phyloP scores from a whole-genome alignment of 2,113 vertebrate species.

The Orycteropus afer region DNA sequence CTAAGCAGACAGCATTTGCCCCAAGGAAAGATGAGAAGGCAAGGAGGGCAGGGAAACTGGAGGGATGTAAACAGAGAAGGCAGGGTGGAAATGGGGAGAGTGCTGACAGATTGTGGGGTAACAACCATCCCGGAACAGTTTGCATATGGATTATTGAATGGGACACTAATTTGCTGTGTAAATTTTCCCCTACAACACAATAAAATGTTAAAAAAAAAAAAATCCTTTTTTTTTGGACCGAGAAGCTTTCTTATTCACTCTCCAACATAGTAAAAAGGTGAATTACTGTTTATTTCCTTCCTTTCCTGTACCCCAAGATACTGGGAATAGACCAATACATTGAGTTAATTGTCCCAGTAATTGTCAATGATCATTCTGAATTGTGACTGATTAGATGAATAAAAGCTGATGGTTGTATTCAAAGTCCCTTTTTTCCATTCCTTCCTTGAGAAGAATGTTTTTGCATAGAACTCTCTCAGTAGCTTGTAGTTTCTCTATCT shows the following conservation, averaged over 20 bases:
- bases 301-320: background rate
- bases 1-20: too few species aligned
- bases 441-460: background rate
- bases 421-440: background rate
- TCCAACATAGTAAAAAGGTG: background rate
- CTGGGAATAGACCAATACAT: background rate
- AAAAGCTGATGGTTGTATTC: background rate
- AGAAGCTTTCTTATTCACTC: background rate
- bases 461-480: background rate
- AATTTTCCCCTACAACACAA: too few species aligned
- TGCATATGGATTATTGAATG: too few species aligned
- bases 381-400: background rate
- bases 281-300: background rate
- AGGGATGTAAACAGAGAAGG: too few species aligned
- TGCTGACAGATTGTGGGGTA: too few species aligned
- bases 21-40: too few species aligned
- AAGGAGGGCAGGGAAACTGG: too few species aligned
- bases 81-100: too few species aligned
- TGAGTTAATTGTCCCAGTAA: background rate
- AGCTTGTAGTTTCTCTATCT: background rate
- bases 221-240: too few species aligned
- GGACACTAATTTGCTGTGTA: too few species aligned
- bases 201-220: too few species aligned
- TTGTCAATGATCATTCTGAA: background rate
- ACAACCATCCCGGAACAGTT: too few species aligned